These are phyloP conservation scores for Conops quadrifasciatus DNA, from an alignment of 2,888 invertebrate genomes.

Conservation along the genomic window DNA sequence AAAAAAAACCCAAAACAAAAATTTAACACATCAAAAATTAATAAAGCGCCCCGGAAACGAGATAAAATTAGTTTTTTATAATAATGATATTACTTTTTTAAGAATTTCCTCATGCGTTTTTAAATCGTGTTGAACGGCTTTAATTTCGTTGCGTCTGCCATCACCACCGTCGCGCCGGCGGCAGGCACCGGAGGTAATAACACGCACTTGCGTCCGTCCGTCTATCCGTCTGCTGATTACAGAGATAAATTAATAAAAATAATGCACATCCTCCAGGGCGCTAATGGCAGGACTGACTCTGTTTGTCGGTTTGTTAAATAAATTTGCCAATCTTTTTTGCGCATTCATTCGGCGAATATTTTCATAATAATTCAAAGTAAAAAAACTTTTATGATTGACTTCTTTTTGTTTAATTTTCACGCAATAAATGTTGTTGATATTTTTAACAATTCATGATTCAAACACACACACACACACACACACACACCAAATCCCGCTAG, in stretches of 20 bases:
- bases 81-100: not conserved
- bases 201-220: not conserved
- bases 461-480: conserved; percentile 9
- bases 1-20: conserved; percentile 19
- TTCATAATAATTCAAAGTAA: conserved; percentile 23
- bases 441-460: conserved; percentile 29
- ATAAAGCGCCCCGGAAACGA: conserved; percentile 2
- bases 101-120: not conserved
- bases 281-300: conserved; percentile 9
- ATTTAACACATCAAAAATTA: too few species aligned
- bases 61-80: not conserved
- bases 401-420: conserved; percentile 25
- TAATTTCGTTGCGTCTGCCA: not conserved
- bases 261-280: not conserved
- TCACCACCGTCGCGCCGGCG: not conserved
- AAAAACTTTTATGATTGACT: too few species aligned
- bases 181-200: not conserved
- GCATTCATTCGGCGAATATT: not conserved
- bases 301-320: conserved; percentile 17
- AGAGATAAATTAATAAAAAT: conserved; percentile 3
- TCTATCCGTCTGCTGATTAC: too few species aligned
- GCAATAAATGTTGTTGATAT: conserved; percentile 28
- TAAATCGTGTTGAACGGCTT: not conserved
- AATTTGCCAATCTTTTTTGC: conserved; percentile 12
- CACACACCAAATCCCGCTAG: not conserved